These are phyloP conservation scores for Osmerus mordax DNA, from an alignment of 2,113 vertebrate species.

Conservation along the genomic window DNA sequence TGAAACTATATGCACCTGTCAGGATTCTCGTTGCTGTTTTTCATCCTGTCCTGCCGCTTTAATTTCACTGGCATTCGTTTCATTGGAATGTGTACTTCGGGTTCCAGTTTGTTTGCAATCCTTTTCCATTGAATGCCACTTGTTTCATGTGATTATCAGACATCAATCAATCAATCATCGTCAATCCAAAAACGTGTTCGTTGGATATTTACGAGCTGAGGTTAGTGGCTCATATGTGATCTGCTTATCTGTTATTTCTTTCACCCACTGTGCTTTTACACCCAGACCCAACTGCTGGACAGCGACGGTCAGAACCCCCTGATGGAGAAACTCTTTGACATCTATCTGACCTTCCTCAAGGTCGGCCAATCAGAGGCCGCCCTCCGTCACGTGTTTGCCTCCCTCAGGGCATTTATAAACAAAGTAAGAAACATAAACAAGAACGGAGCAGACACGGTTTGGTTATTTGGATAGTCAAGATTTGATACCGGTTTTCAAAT, in stretches of 20 bases:
- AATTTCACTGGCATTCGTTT: no score
- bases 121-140: background rate
- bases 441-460: background rate
- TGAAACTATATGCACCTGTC: no score
- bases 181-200: background rate
- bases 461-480: no score
- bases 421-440: constrained; percentile 72
- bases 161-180: no score
- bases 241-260: background rate
- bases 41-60: no score
- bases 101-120: background rate
- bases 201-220: background rate
- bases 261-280: background rate
- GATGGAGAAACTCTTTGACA: constrained; percentile 95
- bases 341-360: constrained; percentile 90
- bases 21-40: no score
- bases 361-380: constrained; percentile 89
- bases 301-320: constrained; percentile 90
- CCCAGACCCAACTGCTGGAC: constrained; percentile 88
- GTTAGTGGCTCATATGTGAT: background rate
- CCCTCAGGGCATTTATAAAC: constrained; percentile 89
- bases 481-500: no score
- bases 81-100: no score
- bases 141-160: background rate
- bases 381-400: constrained; percentile 87